Evolutionary conservation across 2,113 vertebrate genomes (phyloP).

Genomic region (Gadus macrocephalus): DNA sequence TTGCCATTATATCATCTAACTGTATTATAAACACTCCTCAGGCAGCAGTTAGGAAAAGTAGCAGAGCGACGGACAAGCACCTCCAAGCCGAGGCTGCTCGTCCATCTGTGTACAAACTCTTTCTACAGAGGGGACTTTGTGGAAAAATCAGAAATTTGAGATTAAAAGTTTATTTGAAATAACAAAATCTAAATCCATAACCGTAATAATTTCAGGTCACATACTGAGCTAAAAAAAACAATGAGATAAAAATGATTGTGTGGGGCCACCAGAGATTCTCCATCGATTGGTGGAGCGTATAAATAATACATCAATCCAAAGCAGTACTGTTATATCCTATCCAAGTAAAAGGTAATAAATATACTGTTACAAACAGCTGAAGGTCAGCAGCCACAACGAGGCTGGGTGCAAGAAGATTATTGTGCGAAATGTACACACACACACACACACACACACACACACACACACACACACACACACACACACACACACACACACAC

Average conservation of each 20-base stretch:
- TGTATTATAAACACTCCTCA: not conserved
- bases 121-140: constrained; percentile 13
- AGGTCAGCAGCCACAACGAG: constrained; percentile 67
- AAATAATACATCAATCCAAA: constrained; percentile 93
- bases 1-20: constrained; percentile 27
- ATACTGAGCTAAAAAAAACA: constrained; percentile 20
- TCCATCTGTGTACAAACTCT: constrained; percentile 20
- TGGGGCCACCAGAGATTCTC: constrained; percentile 44
- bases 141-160: not conserved
- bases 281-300: constrained; percentile 80
- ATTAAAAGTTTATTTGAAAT: not conserved
- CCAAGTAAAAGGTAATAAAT: constrained; percentile 84
- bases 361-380: constrained; percentile 88
- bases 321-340: constrained; percentile 68
- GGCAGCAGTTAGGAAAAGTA: constrained; percentile 18
- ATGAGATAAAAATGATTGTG: constrained; percentile 12
- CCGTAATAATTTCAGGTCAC: constrained; percentile 20
- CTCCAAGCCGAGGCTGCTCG: constrained; percentile 11
- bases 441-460: constrained; percentile 19
- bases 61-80: constrained; percentile 16
- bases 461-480: not conserved
- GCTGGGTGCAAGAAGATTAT: constrained; percentile 72
- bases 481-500: not conserved
- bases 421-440: constrained; percentile 34
- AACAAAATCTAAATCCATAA: constrained; percentile 34